Evolutionary conservation across 2,888 invertebrate species (phyloP).

Genomic region (Aphodius sticticus): DNA sequence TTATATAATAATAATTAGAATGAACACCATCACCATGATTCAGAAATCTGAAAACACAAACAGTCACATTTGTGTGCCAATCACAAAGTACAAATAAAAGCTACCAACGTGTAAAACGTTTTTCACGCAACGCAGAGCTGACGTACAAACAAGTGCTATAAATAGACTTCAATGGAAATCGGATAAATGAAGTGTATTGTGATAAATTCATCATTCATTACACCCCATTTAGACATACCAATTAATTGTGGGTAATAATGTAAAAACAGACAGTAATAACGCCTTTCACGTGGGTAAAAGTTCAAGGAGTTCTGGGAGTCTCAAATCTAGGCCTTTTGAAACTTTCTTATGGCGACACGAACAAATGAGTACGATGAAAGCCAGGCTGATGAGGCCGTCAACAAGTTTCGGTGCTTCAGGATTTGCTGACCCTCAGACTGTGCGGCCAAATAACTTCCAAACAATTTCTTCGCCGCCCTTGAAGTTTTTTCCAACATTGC

Average conservation of each 20-base stretch:
- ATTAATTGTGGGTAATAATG: background rate
- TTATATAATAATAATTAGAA: too few relatives aligned
- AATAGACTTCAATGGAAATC: too few relatives aligned
- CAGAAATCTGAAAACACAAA: too few relatives aligned
- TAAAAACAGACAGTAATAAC: background rate
- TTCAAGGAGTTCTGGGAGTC: background rate
- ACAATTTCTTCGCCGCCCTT: background rate
- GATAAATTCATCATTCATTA: background rate
- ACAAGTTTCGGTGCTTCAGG: background rate
- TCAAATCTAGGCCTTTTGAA: background rate
- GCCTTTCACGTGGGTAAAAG: background rate
- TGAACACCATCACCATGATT: too few relatives aligned
- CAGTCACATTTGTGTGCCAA: too few relatives aligned
- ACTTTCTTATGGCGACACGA: background rate
- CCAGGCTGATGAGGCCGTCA: background rate
- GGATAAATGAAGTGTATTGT: too few relatives aligned
- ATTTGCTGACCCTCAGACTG: background rate
- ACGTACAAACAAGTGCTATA: too few relatives aligned
- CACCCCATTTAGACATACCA: background rate
- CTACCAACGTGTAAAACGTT: too few relatives aligned
- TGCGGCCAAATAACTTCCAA: background rate
- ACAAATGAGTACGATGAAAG: background rate
- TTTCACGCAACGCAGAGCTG: too few relatives aligned
- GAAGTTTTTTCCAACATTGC: background rate
- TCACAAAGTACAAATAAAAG: too few relatives aligned